Evolutionary conservation across 2,113 vertebrate genomes (phyloP).

Genomic region (Acrocephalus arundinaceus): DNA sequence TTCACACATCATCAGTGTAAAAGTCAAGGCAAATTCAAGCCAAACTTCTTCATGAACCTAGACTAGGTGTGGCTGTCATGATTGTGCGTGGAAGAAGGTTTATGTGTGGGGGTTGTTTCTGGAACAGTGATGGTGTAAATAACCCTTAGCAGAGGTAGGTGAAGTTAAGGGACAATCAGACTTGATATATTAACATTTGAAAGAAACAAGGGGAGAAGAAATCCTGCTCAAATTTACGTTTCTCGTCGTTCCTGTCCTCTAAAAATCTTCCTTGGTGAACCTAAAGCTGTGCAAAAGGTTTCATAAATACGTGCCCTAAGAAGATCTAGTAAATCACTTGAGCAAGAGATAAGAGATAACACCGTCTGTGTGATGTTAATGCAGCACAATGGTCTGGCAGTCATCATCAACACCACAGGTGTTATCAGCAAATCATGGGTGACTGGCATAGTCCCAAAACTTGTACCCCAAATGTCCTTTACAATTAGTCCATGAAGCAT

Average conservation of each 20-base stretch:
- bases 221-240: not conserved
- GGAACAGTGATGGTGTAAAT: not conserved
- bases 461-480: constrained; percentile 12
- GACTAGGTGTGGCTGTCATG: not conserved
- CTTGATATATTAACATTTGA: not conserved
- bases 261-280: not conserved
- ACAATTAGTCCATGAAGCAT: not conserved
- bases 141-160: not conserved
- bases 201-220: not conserved
- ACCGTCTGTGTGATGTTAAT: constrained; percentile 59
- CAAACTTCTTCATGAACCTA: not conserved
- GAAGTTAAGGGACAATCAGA: not conserved
- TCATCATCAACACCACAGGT: constrained; percentile 13
- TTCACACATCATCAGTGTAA: not conserved
- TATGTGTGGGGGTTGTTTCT: not conserved
- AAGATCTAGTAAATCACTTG: constrained; percentile 18
- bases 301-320: not conserved
- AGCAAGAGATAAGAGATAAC: not conserved
- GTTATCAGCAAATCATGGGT: constrained; percentile 31
- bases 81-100: not conserved
- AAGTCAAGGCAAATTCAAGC: not conserved
- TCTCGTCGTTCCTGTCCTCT: not conserved
- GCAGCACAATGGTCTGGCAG: constrained; percentile 14
- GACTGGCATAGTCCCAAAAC: not conserved
- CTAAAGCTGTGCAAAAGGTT: not conserved